Percentiles rank a stretch among this genome's conserved stretches.
Conservation (phyloP, 2,113 vertebrate species). For the Galemys pyrenaicus region DNA sequence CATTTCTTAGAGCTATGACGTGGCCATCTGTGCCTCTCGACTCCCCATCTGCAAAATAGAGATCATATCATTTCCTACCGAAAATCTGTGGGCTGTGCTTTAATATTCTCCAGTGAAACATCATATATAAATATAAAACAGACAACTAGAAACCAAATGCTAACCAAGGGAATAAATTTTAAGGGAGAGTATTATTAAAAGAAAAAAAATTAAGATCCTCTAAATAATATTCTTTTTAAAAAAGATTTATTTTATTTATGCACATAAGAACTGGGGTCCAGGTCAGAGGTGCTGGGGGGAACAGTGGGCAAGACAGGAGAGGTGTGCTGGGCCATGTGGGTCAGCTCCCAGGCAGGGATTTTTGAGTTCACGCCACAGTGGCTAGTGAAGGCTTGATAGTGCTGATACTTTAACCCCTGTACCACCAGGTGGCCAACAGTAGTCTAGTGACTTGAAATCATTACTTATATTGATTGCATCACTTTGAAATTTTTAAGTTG, state of each 20-base stretch:
- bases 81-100: constrained; percentile 22
- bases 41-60: constrained; percentile 49
- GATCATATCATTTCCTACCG: constrained; percentile 38
- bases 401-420: too few species aligned
- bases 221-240: background rate
- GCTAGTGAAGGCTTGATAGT: too few species aligned
- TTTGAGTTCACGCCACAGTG: too few species aligned
- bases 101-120: constrained; percentile 50
- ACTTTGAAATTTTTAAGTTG: background rate
- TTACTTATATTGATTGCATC: background rate
- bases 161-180: background rate
- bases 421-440: too few species aligned
- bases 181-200: background rate
- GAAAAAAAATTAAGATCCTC: constrained; percentile 39
- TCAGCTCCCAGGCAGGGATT: too few species aligned
- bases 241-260: background rate
- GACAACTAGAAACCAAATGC: background rate
- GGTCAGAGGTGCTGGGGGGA: too few species aligned
- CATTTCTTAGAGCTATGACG: constrained; percentile 12
- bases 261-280: too few species aligned
- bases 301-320: too few species aligned
- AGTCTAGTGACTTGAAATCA: background rate
- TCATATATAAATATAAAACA: constrained; percentile 51
- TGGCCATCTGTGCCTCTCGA: constrained; percentile 55
- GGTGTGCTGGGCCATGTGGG: too few species aligned